Base-by-base conservation (phyloP, 2,888 invertebrate genomes). In the Volucella bombylans region DNA sequence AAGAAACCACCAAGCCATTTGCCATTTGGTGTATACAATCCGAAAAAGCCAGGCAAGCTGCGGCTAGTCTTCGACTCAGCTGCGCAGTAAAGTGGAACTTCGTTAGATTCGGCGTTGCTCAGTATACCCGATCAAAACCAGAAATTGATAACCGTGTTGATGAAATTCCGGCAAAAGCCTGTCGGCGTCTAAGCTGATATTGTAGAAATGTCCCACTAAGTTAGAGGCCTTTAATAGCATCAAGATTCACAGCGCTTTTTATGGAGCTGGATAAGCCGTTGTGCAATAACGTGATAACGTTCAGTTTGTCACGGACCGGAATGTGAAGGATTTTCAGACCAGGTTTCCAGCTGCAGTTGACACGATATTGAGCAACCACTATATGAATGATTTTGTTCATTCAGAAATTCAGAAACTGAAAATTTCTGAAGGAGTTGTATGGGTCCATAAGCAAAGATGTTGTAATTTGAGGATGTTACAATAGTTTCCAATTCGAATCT, bases 151-250 rank as follows among this genome's bases (percentile, higher is more conserved):
- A 87, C 87, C 1, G 87, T 89, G 0, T 11, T 90, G 2, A 86
- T 89, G 74, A 87, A 88, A 43, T 90, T 90, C 67, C 68, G 89
- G 12, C 85, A 87, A 71, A 45, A 71, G 2, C 41, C 52, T 0
- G 61, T 89, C 0, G 90, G 89, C 0, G 72, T 89, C 1, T 87
- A 69, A 8, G 89, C 86, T 0, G 90, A 91, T 55, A 89, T 90
- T 0, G 86, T 79, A 10, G 89, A 90, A 65, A 90, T 90, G 90
- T 90, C 89, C 59, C 74, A 88, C 4, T 89, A 88, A 47, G 79
- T 90, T 0, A 86, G 86, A n/a, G 88, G 90, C 1, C 14, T 62
- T 0, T 41, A 80, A n/a, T 86, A 86, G 31, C 90, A 90, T 72
- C 88, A 88, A 47, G 61, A 87, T 47, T 62, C 88, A 0, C 88